Evolutionary conservation across 2,888 invertebrate genomes (phyloP), one percentile per base, ranked within the genome.

Genomic region (Drosophila lacicola): DNA sequence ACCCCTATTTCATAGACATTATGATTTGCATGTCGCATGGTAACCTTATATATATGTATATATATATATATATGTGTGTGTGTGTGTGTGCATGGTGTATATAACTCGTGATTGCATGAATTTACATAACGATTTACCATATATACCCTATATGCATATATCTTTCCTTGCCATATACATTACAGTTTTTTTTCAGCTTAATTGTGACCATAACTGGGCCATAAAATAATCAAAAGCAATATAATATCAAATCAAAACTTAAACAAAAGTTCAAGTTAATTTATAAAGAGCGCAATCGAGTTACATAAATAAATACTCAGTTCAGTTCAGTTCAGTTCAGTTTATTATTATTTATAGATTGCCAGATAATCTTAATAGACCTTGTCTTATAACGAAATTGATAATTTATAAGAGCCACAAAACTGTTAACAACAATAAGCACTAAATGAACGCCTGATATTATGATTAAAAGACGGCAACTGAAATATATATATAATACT

Each of bases 351-450:
- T 73, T 78, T 78, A 66, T 67, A 67, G 74, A 77, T 70, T 41
- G 9, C 1, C 10, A 25, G 63, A 56, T 77, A 80, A 83, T 87
- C 80, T 80, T 70, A 74, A 86, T 81, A 61, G 72, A 57, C 37
- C 45, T 51, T 79, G 74, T 71, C 70, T 44, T 76, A 55, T 64
- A 75, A 44, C 51, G 46, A 67, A 68, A 71, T 70, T 82, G 62
- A 81, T 87, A 74, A 83, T 74, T 79, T 81, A 83, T 70, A 70
- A 74, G 62, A 37, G 60, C 39, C 58, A 51, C 58, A 64, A 72
- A 66, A 49, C 44, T 61, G 58, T 55, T 70, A 41, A 62, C 63
- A 65, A 21, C 64, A 70, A 67, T 67, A 61, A 69, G 58, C 46
- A 60, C 64, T 47, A 66, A 75, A 72, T 78, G 67, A 80, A 75